These are phyloP conservation scores for Meloe dianella DNA, from an alignment of 2,888 invertebrate genomes.

Conservation along the genomic window DNA sequence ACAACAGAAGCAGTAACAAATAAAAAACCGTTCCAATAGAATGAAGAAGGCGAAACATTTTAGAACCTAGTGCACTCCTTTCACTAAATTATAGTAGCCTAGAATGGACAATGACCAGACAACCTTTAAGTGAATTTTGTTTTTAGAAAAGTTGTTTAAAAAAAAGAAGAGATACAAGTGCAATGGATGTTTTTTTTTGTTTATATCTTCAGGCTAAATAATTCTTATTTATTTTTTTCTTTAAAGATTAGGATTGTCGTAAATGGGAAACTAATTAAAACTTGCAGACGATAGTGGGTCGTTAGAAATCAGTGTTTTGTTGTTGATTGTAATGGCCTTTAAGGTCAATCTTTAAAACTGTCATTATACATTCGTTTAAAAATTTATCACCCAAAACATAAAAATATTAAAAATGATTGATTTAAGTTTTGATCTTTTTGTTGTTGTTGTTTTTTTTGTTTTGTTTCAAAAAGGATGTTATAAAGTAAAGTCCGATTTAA, in stretches of 20 bases:
- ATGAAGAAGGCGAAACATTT: neutral
- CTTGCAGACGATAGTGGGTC: constrained; percentile 29
- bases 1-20: no score
- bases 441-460: no score
- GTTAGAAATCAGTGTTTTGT: constrained; percentile 24
- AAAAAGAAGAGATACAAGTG: no score
- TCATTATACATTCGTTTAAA: constrained; percentile 10
- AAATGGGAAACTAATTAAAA: constrained; percentile 31
- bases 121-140: constrained; percentile 2
- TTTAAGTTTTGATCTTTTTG: constrained; percentile 10
- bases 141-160: neutral
- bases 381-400: neutral
- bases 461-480: constrained; percentile 18
- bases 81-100: constrained; percentile 11
- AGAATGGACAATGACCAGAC: constrained; percentile 8
- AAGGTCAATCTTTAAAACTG: constrained; percentile 17
- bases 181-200: no score
- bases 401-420: no score
- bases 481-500: constrained; percentile 29
- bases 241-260: neutral
- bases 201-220: no score
- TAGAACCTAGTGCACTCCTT: constrained; percentile 20
- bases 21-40: constrained; percentile 7
- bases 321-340: constrained; percentile 16
- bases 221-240: neutral